These are phyloP conservation scores for Sebastes matsubarae DNA, from an alignment of 2,797 vertebrate genomes.

Conservation along the genomic window DNA sequence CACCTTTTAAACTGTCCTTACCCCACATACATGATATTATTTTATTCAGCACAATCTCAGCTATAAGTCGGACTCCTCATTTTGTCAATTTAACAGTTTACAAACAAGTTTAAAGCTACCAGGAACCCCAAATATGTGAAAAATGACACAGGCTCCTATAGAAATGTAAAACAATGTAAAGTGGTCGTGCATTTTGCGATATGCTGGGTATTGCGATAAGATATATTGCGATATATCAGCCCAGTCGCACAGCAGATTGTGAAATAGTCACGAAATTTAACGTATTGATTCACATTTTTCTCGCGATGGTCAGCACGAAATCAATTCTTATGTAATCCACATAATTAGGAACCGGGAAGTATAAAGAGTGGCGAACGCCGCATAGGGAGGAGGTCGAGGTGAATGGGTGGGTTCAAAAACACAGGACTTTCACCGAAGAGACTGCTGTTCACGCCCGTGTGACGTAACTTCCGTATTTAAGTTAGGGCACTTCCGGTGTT, in stretches of 20 bases:
- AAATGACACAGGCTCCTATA: neutral
- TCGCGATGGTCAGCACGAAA: too few species aligned
- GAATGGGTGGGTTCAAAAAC: too few species aligned
- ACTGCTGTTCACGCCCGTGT: rapidly evolving
- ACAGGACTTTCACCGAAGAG: too few species aligned
- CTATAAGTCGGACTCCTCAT: neutral
- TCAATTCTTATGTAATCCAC: too few species aligned
- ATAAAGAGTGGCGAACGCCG: too few species aligned
- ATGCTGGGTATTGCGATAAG: too few species aligned
- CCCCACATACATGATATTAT: neutral
- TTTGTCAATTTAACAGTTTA: neutral
- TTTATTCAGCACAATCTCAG: neutral
- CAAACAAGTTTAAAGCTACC: neutral
- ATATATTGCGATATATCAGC: too few species aligned
- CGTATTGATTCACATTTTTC: too few species aligned
- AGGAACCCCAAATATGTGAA: neutral
- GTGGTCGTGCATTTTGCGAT: too few species aligned
- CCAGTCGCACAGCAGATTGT: too few species aligned
- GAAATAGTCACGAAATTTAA: too few species aligned
- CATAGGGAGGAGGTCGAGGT: rapidly evolving
- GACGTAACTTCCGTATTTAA: rapidly evolving
- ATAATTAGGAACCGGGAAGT: rapidly evolving
- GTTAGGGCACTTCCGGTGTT: too few species aligned
- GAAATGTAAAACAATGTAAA: neutral
- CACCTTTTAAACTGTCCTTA: neutral